A percentile compares a stretch with the other conserved stretches of the same genome.
Evolutionary conservation across 2,797 vertebrate species (phyloP).

Genomic region (Distichodus sexfasciatus): DNA sequence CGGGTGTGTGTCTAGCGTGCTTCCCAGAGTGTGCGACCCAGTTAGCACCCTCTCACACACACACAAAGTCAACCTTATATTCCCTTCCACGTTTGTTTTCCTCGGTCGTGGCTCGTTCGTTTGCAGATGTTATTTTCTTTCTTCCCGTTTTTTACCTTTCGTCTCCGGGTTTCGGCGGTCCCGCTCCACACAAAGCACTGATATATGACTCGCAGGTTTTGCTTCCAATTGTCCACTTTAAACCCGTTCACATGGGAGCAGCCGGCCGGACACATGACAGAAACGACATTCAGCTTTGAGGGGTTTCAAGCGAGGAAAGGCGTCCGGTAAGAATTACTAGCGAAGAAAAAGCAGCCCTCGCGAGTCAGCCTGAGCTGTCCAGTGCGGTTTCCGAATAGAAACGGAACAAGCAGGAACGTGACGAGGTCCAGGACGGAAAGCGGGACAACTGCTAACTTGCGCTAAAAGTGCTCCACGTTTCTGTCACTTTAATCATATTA

Average conservation of each 20-base stretch:
- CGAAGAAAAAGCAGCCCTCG: constrained; percentile 50
- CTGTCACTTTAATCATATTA: constrained; percentile 50
- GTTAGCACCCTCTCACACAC: too few species aligned
- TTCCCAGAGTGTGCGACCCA: constrained; percentile 59
- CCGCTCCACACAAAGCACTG: constrained; percentile 99
- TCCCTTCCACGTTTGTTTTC: constrained; percentile 35
- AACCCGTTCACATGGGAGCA: constrained; percentile 96
- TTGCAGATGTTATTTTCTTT: constrained; percentile 37
- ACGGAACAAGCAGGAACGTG: constrained; percentile 67
- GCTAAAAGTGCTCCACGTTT: constrained; percentile 44
- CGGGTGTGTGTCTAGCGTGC: constrained; percentile 51
- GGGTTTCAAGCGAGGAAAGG: constrained; percentile 59
- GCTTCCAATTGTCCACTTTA: constrained; percentile 99
- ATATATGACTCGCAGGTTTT: constrained; percentile 95
- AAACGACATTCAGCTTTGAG: constrained; percentile 74
- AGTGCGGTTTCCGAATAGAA: constrained; percentile 75
- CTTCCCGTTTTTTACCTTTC: constrained; percentile 81
- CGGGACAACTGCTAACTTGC: constrained; percentile 66
- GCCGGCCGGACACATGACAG: constrained; percentile 94
- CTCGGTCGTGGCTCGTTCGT: constrained; percentile 39
- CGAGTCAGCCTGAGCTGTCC: constrained; percentile 65
- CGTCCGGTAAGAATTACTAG: constrained; percentile 55
- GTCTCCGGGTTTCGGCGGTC: constrained; percentile 90
- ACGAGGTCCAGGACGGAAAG: constrained; percentile 70
- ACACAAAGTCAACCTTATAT: constrained; percentile 40